Evolutionary conservation across 1,140 invertebrate species (phyloP).

Genomic region (Drosophila fuyamai): DNA sequence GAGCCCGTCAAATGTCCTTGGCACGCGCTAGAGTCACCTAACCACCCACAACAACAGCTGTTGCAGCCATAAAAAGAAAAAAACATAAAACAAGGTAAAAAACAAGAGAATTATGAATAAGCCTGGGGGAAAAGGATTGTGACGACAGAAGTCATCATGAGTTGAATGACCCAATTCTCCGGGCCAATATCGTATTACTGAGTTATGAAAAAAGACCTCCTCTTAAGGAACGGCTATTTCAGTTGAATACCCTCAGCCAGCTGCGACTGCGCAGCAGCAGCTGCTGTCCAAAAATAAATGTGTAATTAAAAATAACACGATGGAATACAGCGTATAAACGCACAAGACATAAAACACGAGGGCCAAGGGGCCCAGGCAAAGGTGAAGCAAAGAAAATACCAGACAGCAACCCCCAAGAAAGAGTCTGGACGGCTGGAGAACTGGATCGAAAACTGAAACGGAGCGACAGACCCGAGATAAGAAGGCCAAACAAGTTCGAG

Average conservation of each 20-base stretch:
- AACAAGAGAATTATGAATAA: conserved; percentile 41
- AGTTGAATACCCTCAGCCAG: conserved; percentile 64
- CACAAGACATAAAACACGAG: not conserved
- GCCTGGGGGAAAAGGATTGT: conserved; percentile 27
- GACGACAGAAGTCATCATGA: conserved; percentile 9
- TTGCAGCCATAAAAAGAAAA: conserved; percentile 34
- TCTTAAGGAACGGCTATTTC: conserved; percentile 16
- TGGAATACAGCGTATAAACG: conserved; percentile 25
- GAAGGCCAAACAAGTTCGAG: conserved; percentile 28
- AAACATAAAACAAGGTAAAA: conserved; percentile 43
- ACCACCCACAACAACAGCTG: conserved; percentile 30
- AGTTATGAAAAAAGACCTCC: conserved; percentile 9
- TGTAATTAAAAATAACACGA: conserved; percentile 77
- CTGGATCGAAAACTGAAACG: conserved; percentile 5
- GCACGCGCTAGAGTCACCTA: conserved; percentile 47
- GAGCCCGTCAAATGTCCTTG: conserved; percentile 49
- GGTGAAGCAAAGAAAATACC: conserved; percentile 18
- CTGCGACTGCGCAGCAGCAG: conserved; percentile 73
- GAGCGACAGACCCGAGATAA: not conserved
- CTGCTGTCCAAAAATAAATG: conserved; percentile 62
- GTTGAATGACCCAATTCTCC: conserved; percentile 71
- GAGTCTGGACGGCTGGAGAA: conserved; percentile 7
- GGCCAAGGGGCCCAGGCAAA: conserved; percentile 20
- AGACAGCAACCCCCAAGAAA: conserved; percentile 37
- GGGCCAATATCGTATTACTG: conserved; percentile 55